A percentile compares a stretch with the other conserved stretches of the same genome.
These are phyloP conservation scores for Diplodus sargus DNA, from an alignment of 2,797 vertebrate genomes.

Conservation along the genomic window DNA sequence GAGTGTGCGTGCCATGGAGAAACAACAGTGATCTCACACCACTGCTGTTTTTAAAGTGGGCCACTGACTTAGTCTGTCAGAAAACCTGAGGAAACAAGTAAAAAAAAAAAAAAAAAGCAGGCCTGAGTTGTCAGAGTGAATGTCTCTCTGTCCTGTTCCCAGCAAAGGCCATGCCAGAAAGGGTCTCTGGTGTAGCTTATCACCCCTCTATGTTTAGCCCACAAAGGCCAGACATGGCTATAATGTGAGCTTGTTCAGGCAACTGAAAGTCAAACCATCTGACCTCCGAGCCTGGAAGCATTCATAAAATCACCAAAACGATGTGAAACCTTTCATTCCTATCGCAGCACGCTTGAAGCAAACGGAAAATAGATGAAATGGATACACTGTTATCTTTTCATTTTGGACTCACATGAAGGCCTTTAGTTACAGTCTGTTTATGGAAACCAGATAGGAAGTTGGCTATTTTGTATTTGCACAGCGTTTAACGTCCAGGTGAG, in stretches of 20 bases:
- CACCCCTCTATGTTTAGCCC: slow-evolving; percentile 52
- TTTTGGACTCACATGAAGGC: slow-evolving; percentile 17
- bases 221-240: slow-evolving; percentile 55
- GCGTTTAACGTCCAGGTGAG: slow-evolving; percentile 61
- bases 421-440: slow-evolving; percentile 20
- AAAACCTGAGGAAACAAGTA: slow-evolving; percentile 45
- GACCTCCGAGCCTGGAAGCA: slow-evolving; percentile 33
- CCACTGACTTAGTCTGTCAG: slow-evolving; percentile 70
- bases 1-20: slow-evolving; percentile 48
- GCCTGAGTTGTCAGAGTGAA: slow-evolving; percentile 63
- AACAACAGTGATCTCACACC: slow-evolving; percentile 78
- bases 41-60: slow-evolving; percentile 73
- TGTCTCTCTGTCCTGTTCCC: slow-evolving; percentile 51
- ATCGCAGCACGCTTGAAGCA: slow-evolving; percentile 6
- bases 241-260: slow-evolving; percentile 55
- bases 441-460: slow-evolving; percentile 43
- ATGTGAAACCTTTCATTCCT: slow-evolving; percentile 21
- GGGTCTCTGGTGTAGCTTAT: slow-evolving; percentile 57
- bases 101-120: slow-evolving; percentile 51
- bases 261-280: slow-evolving; percentile 52
- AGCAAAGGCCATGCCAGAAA: slow-evolving; percentile 56
- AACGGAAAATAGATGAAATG: slow-evolving; percentile 1
- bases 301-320: slow-evolving; percentile 24
- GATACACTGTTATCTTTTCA: neutral
- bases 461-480: slow-evolving; percentile 24